Evolutionary conservation across 2,797 vertebrate species (phyloP).

Genomic region (Carapus acus): DNA sequence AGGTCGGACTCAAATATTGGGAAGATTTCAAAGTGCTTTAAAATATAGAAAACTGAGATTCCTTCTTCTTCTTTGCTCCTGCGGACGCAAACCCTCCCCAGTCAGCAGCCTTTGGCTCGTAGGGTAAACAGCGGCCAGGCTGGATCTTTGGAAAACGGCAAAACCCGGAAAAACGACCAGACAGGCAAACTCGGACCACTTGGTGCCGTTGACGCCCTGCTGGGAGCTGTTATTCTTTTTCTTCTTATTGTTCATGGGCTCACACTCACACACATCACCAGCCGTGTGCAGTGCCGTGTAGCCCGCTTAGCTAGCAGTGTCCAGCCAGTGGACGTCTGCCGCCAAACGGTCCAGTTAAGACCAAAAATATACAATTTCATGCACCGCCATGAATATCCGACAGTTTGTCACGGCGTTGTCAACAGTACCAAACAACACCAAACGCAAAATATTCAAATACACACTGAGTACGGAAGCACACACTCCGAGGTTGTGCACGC

Average conservation of each 20-base stretch:
- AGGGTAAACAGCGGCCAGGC: constrained; percentile 30
- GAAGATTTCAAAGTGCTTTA: constrained; percentile 53
- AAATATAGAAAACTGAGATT: constrained; percentile 13
- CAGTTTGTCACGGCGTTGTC: constrained; percentile 41
- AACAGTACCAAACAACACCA: constrained; percentile 47
- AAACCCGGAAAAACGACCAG: no score
- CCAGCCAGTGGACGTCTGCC: constrained; percentile 28
- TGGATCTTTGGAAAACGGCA: constrained; percentile 26
- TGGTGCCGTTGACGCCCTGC: no score
- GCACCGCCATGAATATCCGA: constrained; percentile 45
- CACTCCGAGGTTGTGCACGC: constrained; percentile 42
- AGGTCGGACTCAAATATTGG: constrained; percentile 24
- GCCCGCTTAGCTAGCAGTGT: constrained; percentile 14
- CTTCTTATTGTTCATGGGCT: no score
- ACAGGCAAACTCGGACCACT: no score
- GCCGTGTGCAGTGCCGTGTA: no score
- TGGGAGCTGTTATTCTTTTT: no score
- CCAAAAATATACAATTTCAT: constrained; percentile 24
- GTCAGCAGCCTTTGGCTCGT: constrained; percentile 53
- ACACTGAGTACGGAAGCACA: constrained; percentile 51
- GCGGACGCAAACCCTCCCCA: neutral
- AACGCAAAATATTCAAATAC: constrained; percentile 60
- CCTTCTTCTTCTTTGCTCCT: neutral
- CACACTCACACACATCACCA: no score
- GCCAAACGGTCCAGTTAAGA: constrained; percentile 11